phyloP scores from a whole-genome alignment of 2,113 vertebrate genomes.

The Riparia riparia region DNA sequence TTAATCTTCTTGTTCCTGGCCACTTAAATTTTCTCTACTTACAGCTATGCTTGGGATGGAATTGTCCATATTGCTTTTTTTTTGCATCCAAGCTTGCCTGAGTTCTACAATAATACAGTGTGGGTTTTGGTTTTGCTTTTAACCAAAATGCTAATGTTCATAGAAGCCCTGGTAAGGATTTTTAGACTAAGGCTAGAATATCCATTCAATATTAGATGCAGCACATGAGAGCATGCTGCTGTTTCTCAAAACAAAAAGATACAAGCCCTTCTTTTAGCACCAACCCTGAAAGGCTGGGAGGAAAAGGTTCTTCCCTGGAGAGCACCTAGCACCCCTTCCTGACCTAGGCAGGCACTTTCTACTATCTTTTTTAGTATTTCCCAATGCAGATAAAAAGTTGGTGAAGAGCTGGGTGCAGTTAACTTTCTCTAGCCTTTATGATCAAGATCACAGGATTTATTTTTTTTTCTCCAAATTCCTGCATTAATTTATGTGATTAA shows the following conservation, averaged over 20 bases:
- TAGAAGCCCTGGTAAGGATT: not conserved
- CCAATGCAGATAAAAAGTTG: not conserved
- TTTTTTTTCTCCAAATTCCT: not conserved
- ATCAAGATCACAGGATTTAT: not conserved
- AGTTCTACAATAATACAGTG: not conserved
- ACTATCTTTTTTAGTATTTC: not conserved
- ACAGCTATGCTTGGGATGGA: not conserved
- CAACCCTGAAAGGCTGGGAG: not conserved
- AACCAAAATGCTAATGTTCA: not conserved
- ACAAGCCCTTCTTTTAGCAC: not conserved
- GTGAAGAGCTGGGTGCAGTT: not conserved
- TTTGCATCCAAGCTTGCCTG: not conserved
- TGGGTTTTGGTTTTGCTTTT: fast-evolving
- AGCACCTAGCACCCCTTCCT: not conserved
- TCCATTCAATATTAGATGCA: not conserved
- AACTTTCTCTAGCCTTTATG: not conserved
- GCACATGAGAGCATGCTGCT: not conserved
- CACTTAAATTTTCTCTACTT: not conserved
- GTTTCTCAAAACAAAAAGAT: not conserved
- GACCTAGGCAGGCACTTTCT: not conserved
- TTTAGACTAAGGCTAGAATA: not conserved
- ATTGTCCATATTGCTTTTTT: not conserved
- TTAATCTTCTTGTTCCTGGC: not conserved
- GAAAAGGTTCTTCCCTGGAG: not conserved
- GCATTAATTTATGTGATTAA: not conserved